Base-by-base conservation (phyloP, 2,797 vertebrate species). In the Emys orbicularis region DNA sequence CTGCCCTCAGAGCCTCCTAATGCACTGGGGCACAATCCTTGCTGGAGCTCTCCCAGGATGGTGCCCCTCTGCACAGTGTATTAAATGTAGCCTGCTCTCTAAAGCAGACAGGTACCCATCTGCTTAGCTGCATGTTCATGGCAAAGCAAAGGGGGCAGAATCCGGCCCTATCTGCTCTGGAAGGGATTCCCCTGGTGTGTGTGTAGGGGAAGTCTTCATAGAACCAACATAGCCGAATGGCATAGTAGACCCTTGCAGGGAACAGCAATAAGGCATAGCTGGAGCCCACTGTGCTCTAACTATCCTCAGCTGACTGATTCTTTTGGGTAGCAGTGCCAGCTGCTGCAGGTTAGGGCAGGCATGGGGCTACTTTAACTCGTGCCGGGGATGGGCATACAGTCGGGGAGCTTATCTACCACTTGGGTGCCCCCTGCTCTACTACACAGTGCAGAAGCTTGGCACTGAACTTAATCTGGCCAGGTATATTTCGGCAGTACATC, bases 391-490 rank as follows among this genome's bases (percentile, higher is more conserved):
- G 19, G n/a, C 74, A 88, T 13, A 81, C 19, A 72, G 83, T 21
- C 3, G 2, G 12, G 56, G 41, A 0, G 29, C 44, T 31, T n/a
- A 11, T 3, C 21, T 72, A 23, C 49, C 57, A 61, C 6, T 47
- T 15, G 37, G 27, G 1, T 56, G 50, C 2, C n/a, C 9, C 10
- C 52, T 37, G 29, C 12, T 18, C 2, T 2, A 3, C 34, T 47
- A 11, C 29, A 4, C 44, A 54, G 25, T 21, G 8, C 5, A 34
- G 83, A 79, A 86, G 8, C 76, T 47, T 76, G 77, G 49, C 41
- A 5, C 54, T 23, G 23, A 21, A 3, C 12, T 0, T 54, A 41
- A 34, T 23, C 19, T 83, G 34, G 57, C 47, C 82, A 19, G 31
- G 57, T n/a, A 8, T 19, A 82, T 44, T 52, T 79, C 79, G 72